These are phyloP conservation scores for Cephus runcator DNA, from an alignment of 2,888 invertebrate species.

Conservation along the genomic window DNA sequence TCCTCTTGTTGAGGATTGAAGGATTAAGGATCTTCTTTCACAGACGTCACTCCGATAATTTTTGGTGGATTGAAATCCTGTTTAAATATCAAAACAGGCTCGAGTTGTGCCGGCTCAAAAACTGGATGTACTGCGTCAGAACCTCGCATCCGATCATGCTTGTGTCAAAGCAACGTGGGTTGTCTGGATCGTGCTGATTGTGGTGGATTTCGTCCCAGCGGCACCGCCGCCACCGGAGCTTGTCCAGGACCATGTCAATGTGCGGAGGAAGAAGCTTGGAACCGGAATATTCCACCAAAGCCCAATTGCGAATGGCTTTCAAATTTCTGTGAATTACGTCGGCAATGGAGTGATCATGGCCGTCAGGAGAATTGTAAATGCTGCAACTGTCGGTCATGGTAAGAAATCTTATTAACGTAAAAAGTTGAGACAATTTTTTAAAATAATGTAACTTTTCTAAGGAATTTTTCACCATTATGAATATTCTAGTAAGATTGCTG, in stretches of 20 bases:
- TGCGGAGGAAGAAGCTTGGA: constrained; percentile 55
- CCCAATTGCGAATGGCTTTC: constrained; percentile 51
- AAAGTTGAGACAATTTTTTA: background rate
- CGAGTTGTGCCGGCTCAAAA: constrained; percentile 28
- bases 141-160: constrained; percentile 37
- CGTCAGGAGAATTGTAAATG: constrained; percentile 47
- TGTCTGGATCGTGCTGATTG: constrained; percentile 38
- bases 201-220: constrained; percentile 35
- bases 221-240: constrained; percentile 38
- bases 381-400: constrained; percentile 47
- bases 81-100: constrained; percentile 27
- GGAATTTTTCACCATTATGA: background rate
- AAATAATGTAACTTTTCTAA: background rate
- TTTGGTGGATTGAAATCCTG: background rate
- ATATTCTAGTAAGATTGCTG: constrained; percentile 35
- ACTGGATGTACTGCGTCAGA: constrained; percentile 27
- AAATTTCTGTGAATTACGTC: constrained; percentile 52
- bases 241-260: constrained; percentile 52
- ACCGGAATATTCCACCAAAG: constrained; percentile 49
- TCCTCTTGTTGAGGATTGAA: background rate
- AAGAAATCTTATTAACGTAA: constrained; percentile 12
- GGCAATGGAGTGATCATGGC: constrained; percentile 57
- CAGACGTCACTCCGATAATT: background rate
- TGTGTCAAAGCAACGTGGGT: constrained; percentile 42
- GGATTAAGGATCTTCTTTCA: background rate